Conservation (phyloP, 2,113 vertebrate species). For the Syngnathus typhle region DNA sequence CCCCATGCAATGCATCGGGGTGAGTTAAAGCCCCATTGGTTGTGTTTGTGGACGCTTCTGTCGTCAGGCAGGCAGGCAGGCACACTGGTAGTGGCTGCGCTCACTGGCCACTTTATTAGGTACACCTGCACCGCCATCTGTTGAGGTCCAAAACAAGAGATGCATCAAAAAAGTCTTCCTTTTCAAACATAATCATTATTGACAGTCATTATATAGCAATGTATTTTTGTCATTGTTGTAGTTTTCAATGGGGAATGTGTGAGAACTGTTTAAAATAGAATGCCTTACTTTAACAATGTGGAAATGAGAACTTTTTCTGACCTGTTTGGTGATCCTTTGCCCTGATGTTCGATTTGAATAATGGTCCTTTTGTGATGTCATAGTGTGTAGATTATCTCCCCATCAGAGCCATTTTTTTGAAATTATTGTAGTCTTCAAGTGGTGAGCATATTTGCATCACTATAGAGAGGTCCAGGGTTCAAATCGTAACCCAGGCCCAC, state of each 20-base stretch:
- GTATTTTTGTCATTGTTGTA: not conserved
- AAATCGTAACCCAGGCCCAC: not conserved
- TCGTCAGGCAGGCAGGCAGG: conserved; percentile 15
- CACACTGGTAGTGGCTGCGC: conserved; percentile 7
- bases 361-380: not conserved
- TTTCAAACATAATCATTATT: not conserved
- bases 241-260: no score
- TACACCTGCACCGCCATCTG: conserved; percentile 8
- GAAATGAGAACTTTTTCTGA: not conserved
- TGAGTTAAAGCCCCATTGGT: conserved; percentile 25
- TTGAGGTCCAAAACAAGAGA: not conserved
- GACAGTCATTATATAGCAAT: not conserved
- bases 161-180: not conserved
- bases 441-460: not conserved
- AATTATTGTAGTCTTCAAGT: not conserved
- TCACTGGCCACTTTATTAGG: conserved; percentile 24
- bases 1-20: conserved; percentile 26
- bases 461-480: not conserved
- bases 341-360: not conserved
- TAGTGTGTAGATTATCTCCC: not conserved
- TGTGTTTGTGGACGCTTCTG: conserved; percentile 14
- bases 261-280: not conserved
- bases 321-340: not conserved
- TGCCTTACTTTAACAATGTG: not conserved
- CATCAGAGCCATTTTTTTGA: not conserved